Percentiles rank a stretch among this genome's conserved stretches.
phyloP scores from a whole-genome alignment of 2,113 vertebrate genomes.

The Cygnus atratus region DNA sequence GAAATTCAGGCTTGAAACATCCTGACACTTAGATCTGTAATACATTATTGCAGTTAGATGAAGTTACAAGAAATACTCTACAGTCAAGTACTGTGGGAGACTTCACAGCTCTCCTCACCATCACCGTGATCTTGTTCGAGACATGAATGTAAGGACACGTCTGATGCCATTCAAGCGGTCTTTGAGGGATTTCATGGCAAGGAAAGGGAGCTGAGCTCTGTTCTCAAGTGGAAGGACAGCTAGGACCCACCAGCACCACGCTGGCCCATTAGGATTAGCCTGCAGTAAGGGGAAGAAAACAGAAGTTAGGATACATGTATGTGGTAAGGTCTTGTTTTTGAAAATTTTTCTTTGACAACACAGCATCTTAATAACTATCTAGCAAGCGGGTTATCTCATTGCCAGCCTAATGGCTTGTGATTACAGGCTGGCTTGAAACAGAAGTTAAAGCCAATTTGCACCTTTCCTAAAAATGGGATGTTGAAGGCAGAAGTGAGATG shows the following conservation, averaged over 20 bases:
- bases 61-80: slow-evolving; percentile 61
- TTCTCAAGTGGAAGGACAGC: slow-evolving; percentile 83
- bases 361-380: not conserved
- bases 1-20: slow-evolving; percentile 18
- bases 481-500: not conserved
- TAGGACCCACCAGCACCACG: slow-evolving; percentile 86
- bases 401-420: not conserved
- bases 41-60: slow-evolving; percentile 75
- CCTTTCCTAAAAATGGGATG: not conserved
- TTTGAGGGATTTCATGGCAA: slow-evolving; percentile 81
- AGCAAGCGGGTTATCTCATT: not conserved
- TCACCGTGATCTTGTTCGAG: slow-evolving; percentile 57
- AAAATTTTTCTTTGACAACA: not conserved
- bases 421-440: not conserved
- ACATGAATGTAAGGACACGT: slow-evolving; percentile 79
- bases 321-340: not conserved
- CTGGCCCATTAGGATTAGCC: slow-evolving; percentile 79
- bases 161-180: slow-evolving; percentile 79
- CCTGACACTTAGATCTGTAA: slow-evolving; percentile 58
- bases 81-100: slow-evolving; percentile 13
- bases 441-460: not conserved
- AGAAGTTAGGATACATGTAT: not conserved
- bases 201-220: slow-evolving; percentile 82
- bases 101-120: slow-evolving; percentile 14
- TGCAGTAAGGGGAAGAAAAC: slow-evolving; percentile 23